Evolutionary conservation across 2,113 vertebrate species (phyloP), one percentile per base, ranked within the genome.

Genomic region (Zapus hudsonius): DNA sequence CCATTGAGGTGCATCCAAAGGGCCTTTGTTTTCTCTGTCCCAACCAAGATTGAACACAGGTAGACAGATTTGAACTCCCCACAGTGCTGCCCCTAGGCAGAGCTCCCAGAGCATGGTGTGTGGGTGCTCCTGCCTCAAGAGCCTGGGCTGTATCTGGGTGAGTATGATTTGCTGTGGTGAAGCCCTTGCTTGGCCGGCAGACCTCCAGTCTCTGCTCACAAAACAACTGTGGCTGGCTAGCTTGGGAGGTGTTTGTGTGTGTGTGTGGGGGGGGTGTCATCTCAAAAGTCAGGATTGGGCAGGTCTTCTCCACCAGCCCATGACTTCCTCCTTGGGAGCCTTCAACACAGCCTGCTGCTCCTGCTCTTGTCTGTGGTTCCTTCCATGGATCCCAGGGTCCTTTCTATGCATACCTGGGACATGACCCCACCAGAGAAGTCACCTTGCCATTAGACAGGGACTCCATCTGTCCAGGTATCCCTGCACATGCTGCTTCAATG

Each of bases 301-400:
- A 27, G 44, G 5, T 16, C 10, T 38, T n/a, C 57, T 9, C 7
- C 40, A 7, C 25, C 11, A 36, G 38, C 7, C 3, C 5, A 7
- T 9, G 19, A 8, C 36, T 72, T 31, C 12, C 29, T 16, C 38
- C 59, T 1, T 3, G 29, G 66, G 22, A 42, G 63, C 29, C 31
- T n/a, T 7, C 2, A 1, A 20, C 44, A 7, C n/a, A 3, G 27
- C 7, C n/a, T 5, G 27, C 7, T 13, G 23, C 0, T 1, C 0
- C 33, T 52, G 47, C 66, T 55, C 81, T 3, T 2, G 31, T 44
- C 25, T 0, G 0, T 9, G 5, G 1, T 33, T 29, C n/a, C 33
- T 44, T 59, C 72, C 0, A 0, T 29, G 87, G 22, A 23, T 11
- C 36, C 1, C 0, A 3, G 55, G 25, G 38, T 13, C 42, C 27